Percentiles rank a stretch among this genome's conserved stretches.
phyloP scores from a whole-genome alignment of 1,140 invertebrate genomes.

The Bombus difficillimus region DNA sequence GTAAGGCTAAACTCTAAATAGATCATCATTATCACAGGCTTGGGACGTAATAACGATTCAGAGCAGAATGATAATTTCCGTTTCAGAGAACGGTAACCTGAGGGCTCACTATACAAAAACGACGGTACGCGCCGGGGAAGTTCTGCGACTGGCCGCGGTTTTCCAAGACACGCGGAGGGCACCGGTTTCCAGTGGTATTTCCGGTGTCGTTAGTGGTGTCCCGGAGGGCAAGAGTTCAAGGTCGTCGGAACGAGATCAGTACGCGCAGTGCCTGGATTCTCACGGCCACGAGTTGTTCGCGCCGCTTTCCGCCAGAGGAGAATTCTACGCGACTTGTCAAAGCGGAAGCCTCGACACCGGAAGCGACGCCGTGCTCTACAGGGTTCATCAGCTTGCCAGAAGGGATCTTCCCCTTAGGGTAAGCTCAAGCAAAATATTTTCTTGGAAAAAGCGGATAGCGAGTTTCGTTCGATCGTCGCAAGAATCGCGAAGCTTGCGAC shows the following conservation, averaged over 20 bases:
- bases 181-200: conserved; percentile 68
- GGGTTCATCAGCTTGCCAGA: conserved; percentile 79
- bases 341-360: conserved; percentile 79
- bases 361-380: conserved; percentile 79
- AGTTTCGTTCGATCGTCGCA: not conserved
- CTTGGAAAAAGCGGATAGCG: too few species aligned
- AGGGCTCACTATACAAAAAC: conserved; percentile 82
- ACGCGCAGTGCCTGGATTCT: conserved; percentile 82
- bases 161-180: conserved; percentile 81
- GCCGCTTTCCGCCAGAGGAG: conserved; percentile 77
- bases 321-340: conserved; percentile 81
- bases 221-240: conserved; percentile 79
- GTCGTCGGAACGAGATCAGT: conserved; percentile 80
- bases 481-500: too few species aligned
- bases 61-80: conserved; percentile 43
- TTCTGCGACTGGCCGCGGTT: conserved; percentile 80
- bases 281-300: conserved; percentile 80
- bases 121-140: conserved; percentile 78
- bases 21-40: not conserved
- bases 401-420: conserved; percentile 79
- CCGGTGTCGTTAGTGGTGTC: conserved; percentile 67
- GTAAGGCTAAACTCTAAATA: not conserved
- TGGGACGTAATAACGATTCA: not conserved
- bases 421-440: conserved; percentile 19
- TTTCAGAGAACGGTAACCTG: conserved; percentile 79